phyloP scores from a whole-genome alignment of 2,888 invertebrate genomes.

The Proisotoma minuta region DNA sequence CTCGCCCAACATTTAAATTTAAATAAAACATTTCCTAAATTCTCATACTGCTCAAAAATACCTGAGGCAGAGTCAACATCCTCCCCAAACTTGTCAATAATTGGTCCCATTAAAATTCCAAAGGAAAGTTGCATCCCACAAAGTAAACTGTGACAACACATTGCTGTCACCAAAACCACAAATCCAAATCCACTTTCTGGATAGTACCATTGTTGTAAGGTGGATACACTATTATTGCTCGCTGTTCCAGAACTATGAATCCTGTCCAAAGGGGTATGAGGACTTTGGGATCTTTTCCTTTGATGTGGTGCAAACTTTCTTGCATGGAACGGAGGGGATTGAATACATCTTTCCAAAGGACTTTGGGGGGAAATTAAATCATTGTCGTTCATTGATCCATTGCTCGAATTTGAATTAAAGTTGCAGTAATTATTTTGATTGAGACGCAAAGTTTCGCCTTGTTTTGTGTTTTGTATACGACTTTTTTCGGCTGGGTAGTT shows the following conservation, averaged over 20 bases:
- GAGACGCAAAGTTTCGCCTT: background rate
- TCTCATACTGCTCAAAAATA: too few relatives aligned
- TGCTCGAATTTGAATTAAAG: background rate
- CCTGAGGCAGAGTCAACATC: conserved; percentile 39
- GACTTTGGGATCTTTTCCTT: conserved; percentile 20
- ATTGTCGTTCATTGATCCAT: background rate
- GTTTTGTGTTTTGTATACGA: too few relatives aligned
- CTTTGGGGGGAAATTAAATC: background rate
- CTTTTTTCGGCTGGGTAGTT: too few relatives aligned
- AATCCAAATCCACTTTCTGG: conserved; percentile 39
- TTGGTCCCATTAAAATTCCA: conserved; percentile 33
- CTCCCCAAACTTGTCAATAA: conserved; percentile 36
- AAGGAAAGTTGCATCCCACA: conserved; percentile 41
- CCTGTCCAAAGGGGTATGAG: conserved; percentile 28
- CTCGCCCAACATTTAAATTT: too few relatives aligned
- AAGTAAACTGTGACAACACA: conserved; percentile 39
- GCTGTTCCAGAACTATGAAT: conserved; percentile 33
- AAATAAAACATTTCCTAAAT: too few relatives aligned
- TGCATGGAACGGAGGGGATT: too few relatives aligned
- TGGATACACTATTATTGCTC: background rate
- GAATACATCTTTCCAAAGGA: too few relatives aligned
- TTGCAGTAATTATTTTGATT: background rate
- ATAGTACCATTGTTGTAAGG: background rate
- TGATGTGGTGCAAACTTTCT: too few relatives aligned
- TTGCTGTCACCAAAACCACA: conserved; percentile 38